Conservation (phyloP, 2,797 vertebrate species). For the Pogoniulus pusillus region DNA sequence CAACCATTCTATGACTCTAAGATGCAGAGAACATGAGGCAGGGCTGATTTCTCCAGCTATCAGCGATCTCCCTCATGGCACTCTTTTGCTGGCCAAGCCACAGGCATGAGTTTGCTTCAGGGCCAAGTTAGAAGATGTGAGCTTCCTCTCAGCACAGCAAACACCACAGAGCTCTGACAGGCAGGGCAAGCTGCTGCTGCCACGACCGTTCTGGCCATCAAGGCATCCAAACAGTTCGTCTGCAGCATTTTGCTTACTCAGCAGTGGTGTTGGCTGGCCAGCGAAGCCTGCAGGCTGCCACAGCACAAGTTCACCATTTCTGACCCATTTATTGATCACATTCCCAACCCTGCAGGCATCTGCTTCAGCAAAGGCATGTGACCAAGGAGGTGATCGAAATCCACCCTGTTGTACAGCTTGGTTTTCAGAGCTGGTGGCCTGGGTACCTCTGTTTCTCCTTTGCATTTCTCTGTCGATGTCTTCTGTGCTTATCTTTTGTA, state of each 20-base stretch:
- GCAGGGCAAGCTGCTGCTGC: neutral
- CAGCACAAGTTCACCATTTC: neutral
- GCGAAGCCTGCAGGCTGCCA: neutral
- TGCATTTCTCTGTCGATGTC: neutral
- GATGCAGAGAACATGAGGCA: neutral
- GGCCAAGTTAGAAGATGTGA: neutral
- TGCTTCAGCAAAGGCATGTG: neutral
- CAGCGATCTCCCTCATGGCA: neutral
- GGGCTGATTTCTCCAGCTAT: neutral
- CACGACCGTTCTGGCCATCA: neutral
- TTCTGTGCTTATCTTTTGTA: neutral
- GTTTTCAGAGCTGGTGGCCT: neutral
- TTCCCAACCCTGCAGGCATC: neutral
- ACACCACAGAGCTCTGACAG: fast-evolving
- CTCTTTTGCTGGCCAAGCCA: neutral
- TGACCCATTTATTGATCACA: neutral
- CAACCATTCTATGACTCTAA: too few relatives aligned
- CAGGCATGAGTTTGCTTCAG: neutral
- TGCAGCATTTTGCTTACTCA: neutral
- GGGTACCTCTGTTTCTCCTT: neutral
- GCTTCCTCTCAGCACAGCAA: neutral
- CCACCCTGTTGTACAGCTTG: fast-evolving
- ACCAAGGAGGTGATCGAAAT: neutral
- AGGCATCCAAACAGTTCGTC: neutral
- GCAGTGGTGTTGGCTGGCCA: neutral